A percentile compares a stretch with the other conserved stretches of the same genome.
Evolutionary conservation across 2,797 vertebrate genomes (phyloP).

Genomic region (Heliangelus exortis): DNA sequence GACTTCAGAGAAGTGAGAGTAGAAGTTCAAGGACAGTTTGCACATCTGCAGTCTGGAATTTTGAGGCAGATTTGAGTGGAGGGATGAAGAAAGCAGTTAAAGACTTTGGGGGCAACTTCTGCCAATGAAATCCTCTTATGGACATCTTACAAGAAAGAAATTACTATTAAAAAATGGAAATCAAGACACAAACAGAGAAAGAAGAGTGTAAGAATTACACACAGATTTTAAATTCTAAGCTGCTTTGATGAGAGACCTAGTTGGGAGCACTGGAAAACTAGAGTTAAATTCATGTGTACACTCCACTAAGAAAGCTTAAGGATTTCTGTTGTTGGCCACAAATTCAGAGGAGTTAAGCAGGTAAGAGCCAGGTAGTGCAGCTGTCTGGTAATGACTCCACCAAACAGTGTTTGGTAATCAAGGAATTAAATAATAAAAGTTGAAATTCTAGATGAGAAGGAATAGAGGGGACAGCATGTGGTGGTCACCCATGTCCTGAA

Average conservation of each 20-base stretch:
- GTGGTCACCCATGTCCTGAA: neutral
- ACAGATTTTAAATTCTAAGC: neutral
- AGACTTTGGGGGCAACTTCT: neutral
- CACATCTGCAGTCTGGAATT: neutral
- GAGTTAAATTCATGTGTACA: neutral
- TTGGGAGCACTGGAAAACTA: neutral
- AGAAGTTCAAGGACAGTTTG: neutral
- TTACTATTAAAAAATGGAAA: neutral
- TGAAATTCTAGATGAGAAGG: neutral
- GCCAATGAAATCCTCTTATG: neutral
- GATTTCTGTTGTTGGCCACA: neutral
- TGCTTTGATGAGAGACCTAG: neutral
- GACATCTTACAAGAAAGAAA: neutral
- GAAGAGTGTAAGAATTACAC: neutral
- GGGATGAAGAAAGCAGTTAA: neutral
- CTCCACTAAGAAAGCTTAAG: neutral
- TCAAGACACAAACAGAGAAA: neutral
- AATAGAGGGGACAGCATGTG: neutral
- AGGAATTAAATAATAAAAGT: neutral
- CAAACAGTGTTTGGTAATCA: neutral
- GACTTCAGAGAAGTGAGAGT: neutral
- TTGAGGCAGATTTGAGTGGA: neutral
- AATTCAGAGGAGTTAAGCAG: neutral
- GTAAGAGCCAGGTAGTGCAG: neutral
- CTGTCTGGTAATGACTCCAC: neutral